phyloP scores from a whole-genome alignment of 2,113 vertebrate genomes.

The Apteryx mantelli region DNA sequence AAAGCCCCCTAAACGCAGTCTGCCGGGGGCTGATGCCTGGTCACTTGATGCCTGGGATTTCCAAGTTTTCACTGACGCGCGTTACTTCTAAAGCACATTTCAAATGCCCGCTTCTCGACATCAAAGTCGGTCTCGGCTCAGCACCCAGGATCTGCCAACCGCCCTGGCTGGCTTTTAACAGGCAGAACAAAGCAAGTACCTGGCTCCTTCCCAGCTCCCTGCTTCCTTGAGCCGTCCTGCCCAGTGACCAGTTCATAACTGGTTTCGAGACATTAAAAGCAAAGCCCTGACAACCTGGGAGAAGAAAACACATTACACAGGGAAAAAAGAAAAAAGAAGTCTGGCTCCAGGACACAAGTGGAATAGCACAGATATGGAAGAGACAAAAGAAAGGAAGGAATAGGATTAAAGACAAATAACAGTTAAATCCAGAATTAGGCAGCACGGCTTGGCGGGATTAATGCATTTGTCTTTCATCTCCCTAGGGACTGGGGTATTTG shows the following conservation, averaged over 20 bases:
- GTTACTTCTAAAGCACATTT: neutral
- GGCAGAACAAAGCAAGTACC: neutral
- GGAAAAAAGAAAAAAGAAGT: neutral
- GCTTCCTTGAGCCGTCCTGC: neutral
- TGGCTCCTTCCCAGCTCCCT: neutral
- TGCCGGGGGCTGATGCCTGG: neutral
- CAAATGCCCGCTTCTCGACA: neutral
- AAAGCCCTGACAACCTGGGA: fast-evolving
- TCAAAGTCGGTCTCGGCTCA: neutral
- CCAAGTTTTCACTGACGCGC: neutral
- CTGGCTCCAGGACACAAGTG: neutral
- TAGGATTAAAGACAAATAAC: conserved; percentile 15
- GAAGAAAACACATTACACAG: neutral
- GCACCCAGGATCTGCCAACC: neutral
- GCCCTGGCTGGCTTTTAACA: neutral
- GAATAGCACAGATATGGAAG: neutral
- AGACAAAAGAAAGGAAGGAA: conserved; percentile 30
- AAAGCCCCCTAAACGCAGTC: neutral
- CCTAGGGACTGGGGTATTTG: neutral
- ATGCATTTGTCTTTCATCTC: neutral
- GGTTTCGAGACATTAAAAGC: neutral
- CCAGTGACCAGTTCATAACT: neutral
- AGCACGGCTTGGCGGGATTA: neutral
- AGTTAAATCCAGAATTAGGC: neutral
- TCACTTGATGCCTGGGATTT: neutral